Evolutionary conservation across 2,113 vertebrate species (phyloP).

Genomic region (Anhinga rufa): DNA sequence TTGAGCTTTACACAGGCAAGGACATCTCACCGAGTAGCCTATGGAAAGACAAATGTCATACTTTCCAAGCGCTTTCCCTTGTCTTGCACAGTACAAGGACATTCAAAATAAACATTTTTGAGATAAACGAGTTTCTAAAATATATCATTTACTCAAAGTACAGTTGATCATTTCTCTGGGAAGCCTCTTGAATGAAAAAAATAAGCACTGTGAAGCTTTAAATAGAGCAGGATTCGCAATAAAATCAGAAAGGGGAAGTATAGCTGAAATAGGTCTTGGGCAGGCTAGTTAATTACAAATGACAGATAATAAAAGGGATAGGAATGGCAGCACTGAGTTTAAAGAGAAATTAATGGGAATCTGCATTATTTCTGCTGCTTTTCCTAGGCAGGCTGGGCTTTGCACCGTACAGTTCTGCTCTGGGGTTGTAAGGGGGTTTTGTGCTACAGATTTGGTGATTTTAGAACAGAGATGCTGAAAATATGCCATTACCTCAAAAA

Average conservation of each 20-base stretch:
- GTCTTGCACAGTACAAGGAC: background rate
- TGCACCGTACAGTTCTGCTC: background rate
- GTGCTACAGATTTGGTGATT: background rate
- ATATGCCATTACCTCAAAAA: background rate
- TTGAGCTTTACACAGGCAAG: background rate
- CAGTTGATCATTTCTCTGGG: background rate
- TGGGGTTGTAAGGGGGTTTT: background rate
- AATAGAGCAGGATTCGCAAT: background rate
- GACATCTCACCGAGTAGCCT: background rate
- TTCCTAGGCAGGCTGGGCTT: background rate
- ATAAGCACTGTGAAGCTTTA: background rate
- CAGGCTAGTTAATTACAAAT: slow-evolving; percentile 32
- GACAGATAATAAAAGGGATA: slow-evolving; percentile 19
- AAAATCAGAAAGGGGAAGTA: background rate
- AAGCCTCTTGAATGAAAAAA: slow-evolving; percentile 39
- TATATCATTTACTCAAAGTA: background rate
- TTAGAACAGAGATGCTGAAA: background rate
- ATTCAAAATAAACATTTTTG: background rate
- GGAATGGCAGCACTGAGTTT: slow-evolving; percentile 13
- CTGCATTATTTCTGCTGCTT: slow-evolving; percentile 16
- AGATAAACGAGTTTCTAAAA: background rate
- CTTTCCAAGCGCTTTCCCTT: background rate
- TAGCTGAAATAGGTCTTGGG: background rate
- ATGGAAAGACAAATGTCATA: background rate
- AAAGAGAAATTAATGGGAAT: background rate